Base-by-base conservation (phyloP, 1,140 invertebrate species). In the Apis dorsata region DNA sequence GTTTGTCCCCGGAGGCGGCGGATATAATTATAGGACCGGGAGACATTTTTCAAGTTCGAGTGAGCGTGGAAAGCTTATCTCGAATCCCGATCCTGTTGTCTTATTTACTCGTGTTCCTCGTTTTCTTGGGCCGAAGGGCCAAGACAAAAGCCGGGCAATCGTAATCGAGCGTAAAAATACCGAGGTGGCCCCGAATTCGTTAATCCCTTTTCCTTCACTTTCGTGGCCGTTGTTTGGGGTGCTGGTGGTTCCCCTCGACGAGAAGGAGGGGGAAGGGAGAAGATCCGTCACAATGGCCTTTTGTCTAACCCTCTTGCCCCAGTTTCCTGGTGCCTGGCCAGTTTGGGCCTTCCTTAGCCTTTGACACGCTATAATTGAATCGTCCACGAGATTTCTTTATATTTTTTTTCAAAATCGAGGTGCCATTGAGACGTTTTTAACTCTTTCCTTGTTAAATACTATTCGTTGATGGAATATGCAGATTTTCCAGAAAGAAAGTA, bases 111-210 rank as follows among this genome's bases (percentile, higher is more conserved):
- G 11, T 65, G 62, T 63, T 85, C 28, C 15, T 81, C 76, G 70
- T 75, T 77, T 79, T 60, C 51, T 80, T 34, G 21, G 49, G 55
- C 62, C 62, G 49, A 68, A 17, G n/a, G 44, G 28, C 51, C 59
- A 60, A 69, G 76, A 90, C 86, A 90, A 90, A 75, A 88, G 79
- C 75, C 70, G 70, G 24, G 70, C 68, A 44, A 57, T 88, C 80
- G 85, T 88, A 90, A 90, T 91, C 89, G 87, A 88, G 81, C 88
- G 88, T 90, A 90, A 91, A 90, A 90, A 88, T 87, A 68, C 78
- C 83, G 55, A 83, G 85, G 81, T 83, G 84, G 44, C 62, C 74
- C 83, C 57, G 84, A 90, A 87, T 91, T 90, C 85, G 88, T 90
- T 91, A 91, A 91, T 91, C 86, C 88, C 85, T 88, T 86, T 89